Conservation (phyloP, 2,797 vertebrate genomes). For the Betta splendens region DNA sequence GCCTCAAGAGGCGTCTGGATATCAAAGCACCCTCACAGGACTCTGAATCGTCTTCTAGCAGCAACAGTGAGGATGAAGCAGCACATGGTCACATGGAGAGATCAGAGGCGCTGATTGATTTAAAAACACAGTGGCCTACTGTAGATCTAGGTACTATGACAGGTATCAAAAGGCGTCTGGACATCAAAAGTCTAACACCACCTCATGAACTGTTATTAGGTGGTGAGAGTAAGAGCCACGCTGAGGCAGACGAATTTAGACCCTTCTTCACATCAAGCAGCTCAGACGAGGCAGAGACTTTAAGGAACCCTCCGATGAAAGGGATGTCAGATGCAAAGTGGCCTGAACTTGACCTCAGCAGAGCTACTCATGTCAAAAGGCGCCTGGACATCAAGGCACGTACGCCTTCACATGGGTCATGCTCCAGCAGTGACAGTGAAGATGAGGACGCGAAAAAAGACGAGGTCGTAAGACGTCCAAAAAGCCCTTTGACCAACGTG, state of each 20-base stretch:
- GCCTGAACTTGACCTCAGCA: background rate
- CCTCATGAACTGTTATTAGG: background rate
- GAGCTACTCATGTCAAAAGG: fast-evolving
- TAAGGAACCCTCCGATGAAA: background rate
- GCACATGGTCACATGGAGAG: background rate
- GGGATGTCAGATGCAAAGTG: constrained; percentile 6
- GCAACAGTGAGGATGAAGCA: constrained; percentile 43
- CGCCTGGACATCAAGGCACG: constrained; percentile 15
- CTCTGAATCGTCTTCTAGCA: constrained; percentile 41
- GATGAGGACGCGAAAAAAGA: constrained; percentile 27
- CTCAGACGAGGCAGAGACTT: constrained; percentile 19
- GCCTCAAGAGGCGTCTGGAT: constrained; percentile 36
- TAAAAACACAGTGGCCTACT: background rate
- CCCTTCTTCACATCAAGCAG: constrained; percentile 10
- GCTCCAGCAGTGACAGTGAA: constrained; percentile 57
- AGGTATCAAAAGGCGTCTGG: constrained; percentile 2
- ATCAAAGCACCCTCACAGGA: constrained; percentile 19
- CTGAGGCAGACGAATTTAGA: background rate
- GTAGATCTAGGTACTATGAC: constrained; percentile 12
- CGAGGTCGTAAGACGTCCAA: constrained; percentile 5
- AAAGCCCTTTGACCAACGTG: constrained; percentile 10
- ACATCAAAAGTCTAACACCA: constrained; percentile 17
- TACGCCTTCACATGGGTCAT: background rate
- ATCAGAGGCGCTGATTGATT: background rate
- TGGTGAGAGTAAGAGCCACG: background rate